Percentiles rank a stretch among this genome's conserved stretches.
Evolutionary conservation across 2,888 invertebrate genomes (phyloP).

Genomic region (Metopia argyrocephala): DNA sequence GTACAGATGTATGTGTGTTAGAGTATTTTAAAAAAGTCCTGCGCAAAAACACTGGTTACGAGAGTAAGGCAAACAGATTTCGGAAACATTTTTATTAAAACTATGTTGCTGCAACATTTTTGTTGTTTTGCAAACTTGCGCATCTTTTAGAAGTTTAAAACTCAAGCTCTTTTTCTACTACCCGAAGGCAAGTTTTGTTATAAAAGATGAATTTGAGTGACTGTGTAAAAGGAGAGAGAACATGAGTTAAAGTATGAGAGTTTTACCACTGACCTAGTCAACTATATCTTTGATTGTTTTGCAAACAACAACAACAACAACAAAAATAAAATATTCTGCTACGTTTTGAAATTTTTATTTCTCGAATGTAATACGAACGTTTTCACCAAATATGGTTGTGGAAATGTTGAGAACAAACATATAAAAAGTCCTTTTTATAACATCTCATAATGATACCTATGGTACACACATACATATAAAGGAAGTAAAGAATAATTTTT

Average conservation of each 20-base stretch:
- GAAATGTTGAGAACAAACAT: not conserved
- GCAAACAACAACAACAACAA: not conserved
- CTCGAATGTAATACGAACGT: not conserved
- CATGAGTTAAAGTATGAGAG: not conserved
- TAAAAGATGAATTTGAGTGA: not conserved
- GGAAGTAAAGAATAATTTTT: not conserved
- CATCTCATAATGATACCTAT: too few species aligned
- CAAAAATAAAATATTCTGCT: not conserved
- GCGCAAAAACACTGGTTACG: slow-evolving; percentile 53
- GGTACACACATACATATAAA: too few species aligned
- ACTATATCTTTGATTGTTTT: slow-evolving; percentile 26
- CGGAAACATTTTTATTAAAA: not conserved
- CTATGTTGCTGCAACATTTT: slow-evolving; percentile 39
- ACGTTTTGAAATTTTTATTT: not conserved
- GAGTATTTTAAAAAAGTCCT: slow-evolving; percentile 19
- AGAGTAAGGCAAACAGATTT: not conserved
- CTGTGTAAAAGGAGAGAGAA: slow-evolving; percentile 2
- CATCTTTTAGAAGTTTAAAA: not conserved
- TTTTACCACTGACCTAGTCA: slow-evolving; percentile 62
- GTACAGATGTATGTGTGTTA: not conserved
- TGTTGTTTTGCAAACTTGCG: slow-evolving; percentile 13
- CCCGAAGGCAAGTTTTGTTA: not conserved
- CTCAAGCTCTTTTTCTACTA: not conserved
- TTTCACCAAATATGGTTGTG: slow-evolving; percentile 33
- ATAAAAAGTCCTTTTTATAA: too few species aligned